Conservation (phyloP, 2,888 invertebrate species). For the Leptinotarsa tumamoca region DNA sequence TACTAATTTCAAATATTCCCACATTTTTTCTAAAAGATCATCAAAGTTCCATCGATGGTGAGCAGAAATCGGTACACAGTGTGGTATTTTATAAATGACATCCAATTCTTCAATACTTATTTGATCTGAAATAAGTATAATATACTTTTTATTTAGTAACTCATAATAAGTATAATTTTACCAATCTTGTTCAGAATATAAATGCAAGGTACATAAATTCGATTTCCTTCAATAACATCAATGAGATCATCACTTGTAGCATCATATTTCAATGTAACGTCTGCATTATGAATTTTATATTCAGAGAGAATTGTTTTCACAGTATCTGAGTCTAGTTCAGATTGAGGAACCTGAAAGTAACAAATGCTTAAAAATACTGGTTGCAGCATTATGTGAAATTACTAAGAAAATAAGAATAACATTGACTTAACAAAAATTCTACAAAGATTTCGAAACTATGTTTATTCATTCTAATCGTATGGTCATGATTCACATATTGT, state of each 20-base stretch:
- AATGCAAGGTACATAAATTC: constrained; percentile 98
- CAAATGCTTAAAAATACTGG: no score
- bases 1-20: constrained; percentile 95
- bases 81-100: constrained; percentile 98
- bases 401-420: no score
- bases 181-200: constrained; percentile 99
- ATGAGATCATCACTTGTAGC: constrained; percentile 98
- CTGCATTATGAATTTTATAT: constrained; percentile 99
- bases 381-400: no score
- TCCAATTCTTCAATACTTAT: constrained; percentile 96
- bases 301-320: constrained; percentile 97
- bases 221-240: constrained; percentile 98
- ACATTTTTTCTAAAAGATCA: constrained; percentile 96
- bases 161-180: constrained; percentile 56
- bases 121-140: constrained; percentile 75
- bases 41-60: constrained; percentile 99
- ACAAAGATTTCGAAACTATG: no score
- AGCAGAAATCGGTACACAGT: constrained; percentile 99
- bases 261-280: constrained; percentile 93
- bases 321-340: constrained; percentile 93
- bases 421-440: no score
- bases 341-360: constrained; percentile 78
- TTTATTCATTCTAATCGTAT: no score
- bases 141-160: background rate
- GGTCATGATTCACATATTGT: no score